Percentiles rank a stretch among this genome's conserved stretches.
These are phyloP conservation scores for Tapirus indicus DNA, from an alignment of 2,797 vertebrate genomes.

Conservation along the genomic window DNA sequence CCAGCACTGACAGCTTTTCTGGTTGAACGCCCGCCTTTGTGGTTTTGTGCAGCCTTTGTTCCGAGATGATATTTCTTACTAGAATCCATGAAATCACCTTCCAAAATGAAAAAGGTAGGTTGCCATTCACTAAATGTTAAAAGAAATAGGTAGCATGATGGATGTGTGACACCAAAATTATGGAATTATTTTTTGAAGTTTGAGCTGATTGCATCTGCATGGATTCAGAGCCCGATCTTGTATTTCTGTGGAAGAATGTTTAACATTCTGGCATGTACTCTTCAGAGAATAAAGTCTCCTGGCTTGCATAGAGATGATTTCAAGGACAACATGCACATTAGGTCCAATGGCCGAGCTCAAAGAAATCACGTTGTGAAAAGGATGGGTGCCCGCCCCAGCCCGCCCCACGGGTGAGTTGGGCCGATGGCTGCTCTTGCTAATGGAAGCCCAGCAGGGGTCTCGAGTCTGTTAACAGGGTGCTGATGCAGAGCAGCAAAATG, in stretches of 20 bases:
- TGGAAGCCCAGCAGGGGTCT: background rate
- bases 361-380: conserved; percentile 3
- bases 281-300: background rate
- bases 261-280: background rate
- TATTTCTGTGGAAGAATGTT: conserved; percentile 2
- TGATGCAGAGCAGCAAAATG: background rate
- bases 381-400: background rate
- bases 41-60: background rate
- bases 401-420: background rate
- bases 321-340: background rate
- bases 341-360: background rate
- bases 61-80: background rate
- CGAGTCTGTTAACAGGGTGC: background rate
- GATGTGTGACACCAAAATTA: background rate
- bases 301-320: background rate
- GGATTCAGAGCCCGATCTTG: background rate
- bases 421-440: background rate
- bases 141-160: background rate
- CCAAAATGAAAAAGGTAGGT: background rate
- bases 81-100: background rate
- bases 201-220: background rate
- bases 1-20: background rate
- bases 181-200: conserved; percentile 20
- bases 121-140: background rate
- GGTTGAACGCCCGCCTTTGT: background rate